Base-by-base conservation (phyloP, 2,797 vertebrate species). In the Dermochelys coriacea region DNA sequence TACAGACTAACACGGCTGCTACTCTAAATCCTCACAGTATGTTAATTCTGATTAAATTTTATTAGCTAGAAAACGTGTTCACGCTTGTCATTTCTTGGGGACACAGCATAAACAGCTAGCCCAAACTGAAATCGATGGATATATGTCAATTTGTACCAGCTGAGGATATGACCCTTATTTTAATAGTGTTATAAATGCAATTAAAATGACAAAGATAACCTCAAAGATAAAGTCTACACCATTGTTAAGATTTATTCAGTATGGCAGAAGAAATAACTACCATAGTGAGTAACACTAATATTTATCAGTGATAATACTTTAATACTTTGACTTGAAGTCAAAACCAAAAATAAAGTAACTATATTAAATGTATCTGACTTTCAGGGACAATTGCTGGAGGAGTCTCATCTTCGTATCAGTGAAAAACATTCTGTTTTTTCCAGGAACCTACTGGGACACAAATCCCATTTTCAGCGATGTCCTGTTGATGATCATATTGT, bases 351-450 rank as follows among this genome's bases (percentile, higher is more conserved):
- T 21, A 80, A 89, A 47, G 34, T 34, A 74, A 84, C 23, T 79
- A n/a, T 57, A 6, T 75, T 78, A 85, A 64, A 87, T 82, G 88
- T 88, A 64, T 84, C n/a, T 50, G 19, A 87, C 91, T 92, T 93
- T 96, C 68, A 87, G 16, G n/a, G 80, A 34, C 1, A 93, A 71
- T 82, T 84, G 79, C 68, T 82, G 80, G 11, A 12, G 55, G 59
- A 59, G 85, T 94, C 52, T 92, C 18, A 85, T 84, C 91, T 93
- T 86, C 31, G 85, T 47, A 18, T 52, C 87, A 89, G n/a, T 86
- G 50, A 97, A 96, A 94, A 96, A 94, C 45, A 90, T 93, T 93
- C 93, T 1, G 79, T 89, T 95, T 55, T 90, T 80, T 47, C n/a
- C 81, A 80, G 54, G 87, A 83, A 78, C 87, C 82, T 87, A 87